Evolutionary conservation across 1,140 invertebrate species (phyloP).

Genomic region (Psix sp.): DNA sequence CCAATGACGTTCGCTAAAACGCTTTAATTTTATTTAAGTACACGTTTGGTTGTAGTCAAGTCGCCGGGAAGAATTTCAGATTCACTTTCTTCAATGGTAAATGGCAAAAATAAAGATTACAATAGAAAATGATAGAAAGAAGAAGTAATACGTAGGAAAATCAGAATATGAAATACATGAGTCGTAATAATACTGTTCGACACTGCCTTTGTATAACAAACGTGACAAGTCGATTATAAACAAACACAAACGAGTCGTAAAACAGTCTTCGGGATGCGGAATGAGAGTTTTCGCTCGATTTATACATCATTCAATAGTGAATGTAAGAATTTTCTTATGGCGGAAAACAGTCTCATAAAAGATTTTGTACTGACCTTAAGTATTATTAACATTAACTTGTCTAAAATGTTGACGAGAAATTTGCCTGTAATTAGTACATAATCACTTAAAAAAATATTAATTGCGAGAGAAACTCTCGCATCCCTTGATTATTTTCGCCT

Average conservation of each 20-base stretch:
- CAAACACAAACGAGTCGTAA: constrained; percentile 45
- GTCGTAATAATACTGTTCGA: constrained; percentile 74
- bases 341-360: constrained; percentile 30
- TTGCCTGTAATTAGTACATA: neutral
- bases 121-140: constrained; percentile 22
- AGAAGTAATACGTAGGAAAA: constrained; percentile 36
- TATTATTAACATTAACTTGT: constrained; percentile 15
- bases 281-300: constrained; percentile 43
- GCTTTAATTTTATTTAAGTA: constrained; percentile 29
- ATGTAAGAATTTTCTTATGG: constrained; percentile 21
- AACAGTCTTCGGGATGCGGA: constrained; percentile 54
- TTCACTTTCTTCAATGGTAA: constrained; percentile 15
- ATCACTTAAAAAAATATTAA: constrained; percentile 3
- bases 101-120: constrained; percentile 22
- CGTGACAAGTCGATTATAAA: constrained; percentile 47
- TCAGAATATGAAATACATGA: constrained; percentile 48
- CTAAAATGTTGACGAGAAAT: constrained; percentile 5
- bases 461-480: constrained; percentile 35
- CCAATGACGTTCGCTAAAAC: constrained; percentile 16
- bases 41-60: constrained; percentile 16
- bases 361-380: constrained; percentile 34
- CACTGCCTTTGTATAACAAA: constrained; percentile 48
- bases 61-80: constrained; percentile 15
- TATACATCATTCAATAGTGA: neutral
- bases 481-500: constrained; percentile 26